These are phyloP conservation scores for Vidua macroura DNA, from an alignment of 2,113 vertebrate genomes.

Conservation along the genomic window DNA sequence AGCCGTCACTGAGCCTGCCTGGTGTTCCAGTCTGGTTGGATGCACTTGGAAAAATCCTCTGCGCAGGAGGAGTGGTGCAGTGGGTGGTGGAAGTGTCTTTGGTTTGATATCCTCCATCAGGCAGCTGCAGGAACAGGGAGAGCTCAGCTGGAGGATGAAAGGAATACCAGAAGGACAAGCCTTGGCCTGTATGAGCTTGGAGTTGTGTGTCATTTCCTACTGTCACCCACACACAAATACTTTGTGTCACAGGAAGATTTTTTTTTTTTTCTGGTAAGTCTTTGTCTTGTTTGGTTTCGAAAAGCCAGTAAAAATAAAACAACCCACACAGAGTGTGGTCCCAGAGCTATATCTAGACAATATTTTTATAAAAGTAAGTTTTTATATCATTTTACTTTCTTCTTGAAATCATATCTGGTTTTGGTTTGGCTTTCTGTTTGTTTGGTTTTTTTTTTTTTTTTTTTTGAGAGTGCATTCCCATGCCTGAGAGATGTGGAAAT, in stretches of 20 bases:
- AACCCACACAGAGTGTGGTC: background rate
- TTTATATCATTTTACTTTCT: background rate
- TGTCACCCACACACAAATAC: too few relatives aligned
- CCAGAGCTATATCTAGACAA: background rate
- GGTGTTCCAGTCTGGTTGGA: background rate
- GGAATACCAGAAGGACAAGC: background rate
- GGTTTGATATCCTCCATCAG: background rate
- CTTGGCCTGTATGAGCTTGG: background rate
- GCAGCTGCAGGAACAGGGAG: background rate
- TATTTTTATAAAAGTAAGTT: background rate
- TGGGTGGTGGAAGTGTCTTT: background rate
- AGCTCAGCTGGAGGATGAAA: background rate
- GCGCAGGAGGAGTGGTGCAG: background rate
- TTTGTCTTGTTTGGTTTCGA: background rate
- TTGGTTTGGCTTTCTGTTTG: background rate
- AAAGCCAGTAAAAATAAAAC: background rate
- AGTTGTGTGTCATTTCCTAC: background rate
- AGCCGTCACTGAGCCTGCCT: fast-evolving
- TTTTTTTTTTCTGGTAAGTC: background rate
- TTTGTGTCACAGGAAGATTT: fast-evolving
- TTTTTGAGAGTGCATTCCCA: background rate
- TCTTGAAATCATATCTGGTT: background rate
- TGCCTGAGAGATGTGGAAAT: background rate
- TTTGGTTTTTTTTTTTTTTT: background rate
- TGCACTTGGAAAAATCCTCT: background rate